phyloP scores from a whole-genome alignment of 2,113 vertebrate species.

The Tenrec ecaudatus region DNA sequence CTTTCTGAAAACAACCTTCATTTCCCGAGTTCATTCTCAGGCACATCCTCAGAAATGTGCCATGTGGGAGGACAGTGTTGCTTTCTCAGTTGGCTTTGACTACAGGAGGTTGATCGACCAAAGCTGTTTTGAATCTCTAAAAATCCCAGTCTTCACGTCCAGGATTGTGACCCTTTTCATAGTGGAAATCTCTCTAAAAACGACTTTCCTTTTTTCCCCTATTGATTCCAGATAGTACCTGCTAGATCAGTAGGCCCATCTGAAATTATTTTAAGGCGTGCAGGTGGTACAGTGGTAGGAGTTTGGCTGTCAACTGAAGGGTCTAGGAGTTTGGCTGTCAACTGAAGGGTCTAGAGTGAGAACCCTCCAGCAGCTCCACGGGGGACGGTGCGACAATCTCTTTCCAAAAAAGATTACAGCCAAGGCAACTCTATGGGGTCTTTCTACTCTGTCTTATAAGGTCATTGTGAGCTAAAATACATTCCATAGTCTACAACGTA shows the following conservation, averaged over 20 bases:
- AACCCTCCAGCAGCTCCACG: not conserved
- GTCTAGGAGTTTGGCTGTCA: not conserved
- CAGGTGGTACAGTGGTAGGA: not conserved
- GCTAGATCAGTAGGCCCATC: not conserved
- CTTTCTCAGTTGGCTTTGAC: not conserved
- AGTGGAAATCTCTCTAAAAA: not conserved
- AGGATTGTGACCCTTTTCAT: not conserved
- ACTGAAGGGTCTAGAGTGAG: not conserved
- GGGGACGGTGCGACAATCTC: not conserved
- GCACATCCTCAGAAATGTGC: not conserved
- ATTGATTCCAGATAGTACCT: not conserved
- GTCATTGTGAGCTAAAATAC: not conserved
- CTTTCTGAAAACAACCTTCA: not conserved
- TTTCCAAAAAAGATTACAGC: not conserved
- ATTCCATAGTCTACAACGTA: not conserved
- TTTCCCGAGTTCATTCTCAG: not conserved
- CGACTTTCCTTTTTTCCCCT: not conserved
- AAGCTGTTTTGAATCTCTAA: slow-evolving; percentile 7
- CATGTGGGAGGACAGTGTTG: not conserved
- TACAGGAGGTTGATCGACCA: not conserved
- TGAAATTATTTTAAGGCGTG: not conserved
- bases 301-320: not conserved
- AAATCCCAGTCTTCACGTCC: not conserved
- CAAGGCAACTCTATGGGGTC: not conserved
- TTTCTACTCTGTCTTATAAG: not conserved